Conservation (phyloP, 2,113 vertebrate species). For the Irena cyanogastra region DNA sequence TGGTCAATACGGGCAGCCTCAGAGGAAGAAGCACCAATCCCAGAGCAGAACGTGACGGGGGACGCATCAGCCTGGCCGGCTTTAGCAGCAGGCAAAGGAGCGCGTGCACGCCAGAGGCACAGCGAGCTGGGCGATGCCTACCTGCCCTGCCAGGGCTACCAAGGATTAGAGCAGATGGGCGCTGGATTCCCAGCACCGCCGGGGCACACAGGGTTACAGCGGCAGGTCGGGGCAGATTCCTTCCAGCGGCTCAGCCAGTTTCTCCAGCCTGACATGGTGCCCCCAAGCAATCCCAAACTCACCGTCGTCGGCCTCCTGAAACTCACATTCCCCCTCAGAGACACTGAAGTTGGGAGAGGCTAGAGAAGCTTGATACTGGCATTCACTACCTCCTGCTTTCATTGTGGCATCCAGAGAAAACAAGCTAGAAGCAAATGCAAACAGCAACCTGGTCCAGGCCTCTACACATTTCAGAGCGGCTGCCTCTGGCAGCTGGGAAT, state of each 20-base stretch:
- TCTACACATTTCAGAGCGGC: not conserved
- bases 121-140: not conserved
- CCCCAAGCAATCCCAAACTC: slow-evolving; percentile 20
- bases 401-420: not conserved
- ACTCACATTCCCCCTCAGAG: not conserved
- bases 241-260: slow-evolving; percentile 29
- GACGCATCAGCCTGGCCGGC: rapidly evolving
- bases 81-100: not conserved
- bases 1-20: not conserved
- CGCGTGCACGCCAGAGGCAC: rapidly evolving
- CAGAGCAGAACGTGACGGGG: not conserved
- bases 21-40: not conserved
- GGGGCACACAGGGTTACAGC: not conserved
- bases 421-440: not conserved
- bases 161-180: not conserved
- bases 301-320: not conserved
- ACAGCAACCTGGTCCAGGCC: not conserved
- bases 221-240: slow-evolving; percentile 31
- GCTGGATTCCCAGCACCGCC: not conserved
- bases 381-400: not conserved
- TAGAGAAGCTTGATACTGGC: not conserved
- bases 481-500: not conserved
- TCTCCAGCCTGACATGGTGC: not conserved
- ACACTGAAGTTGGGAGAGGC: not conserved
- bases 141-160: not conserved